phyloP scores from a whole-genome alignment of 2,888 invertebrate species.

The Creontiades dilutus region DNA sequence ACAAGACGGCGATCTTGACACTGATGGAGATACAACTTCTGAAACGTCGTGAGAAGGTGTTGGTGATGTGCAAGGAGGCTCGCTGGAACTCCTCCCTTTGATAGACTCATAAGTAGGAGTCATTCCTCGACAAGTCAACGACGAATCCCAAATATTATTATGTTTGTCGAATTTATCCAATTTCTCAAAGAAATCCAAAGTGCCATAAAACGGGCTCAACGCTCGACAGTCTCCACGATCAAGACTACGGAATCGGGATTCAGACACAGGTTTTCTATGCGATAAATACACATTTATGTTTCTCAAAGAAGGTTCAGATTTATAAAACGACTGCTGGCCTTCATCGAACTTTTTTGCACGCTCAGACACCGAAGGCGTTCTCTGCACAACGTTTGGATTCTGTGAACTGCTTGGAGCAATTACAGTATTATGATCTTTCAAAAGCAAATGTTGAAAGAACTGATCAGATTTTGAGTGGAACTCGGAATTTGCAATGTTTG shows the following conservation, averaged over 20 bases:
- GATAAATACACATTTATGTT: conserved; percentile 84
- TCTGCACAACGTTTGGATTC: conserved; percentile 78
- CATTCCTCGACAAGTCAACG: conserved; percentile 77
- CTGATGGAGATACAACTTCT: conserved; percentile 80
- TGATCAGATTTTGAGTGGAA: conserved; percentile 76
- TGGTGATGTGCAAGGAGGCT: conserved; percentile 82
- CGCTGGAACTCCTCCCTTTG: conserved; percentile 83
- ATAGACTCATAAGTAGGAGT: conserved; percentile 78
- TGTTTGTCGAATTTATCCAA: conserved; percentile 78
- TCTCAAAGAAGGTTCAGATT: conserved; percentile 82
- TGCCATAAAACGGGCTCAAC: conserved; percentile 81
- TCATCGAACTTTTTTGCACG: conserved; percentile 83
- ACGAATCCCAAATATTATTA: conserved; percentile 78
- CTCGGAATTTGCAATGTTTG: neutral
- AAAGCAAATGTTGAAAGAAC: conserved; percentile 86
- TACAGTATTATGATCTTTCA: conserved; percentile 79
- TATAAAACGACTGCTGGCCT: conserved; percentile 76
- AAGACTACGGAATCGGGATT: conserved; percentile 85
- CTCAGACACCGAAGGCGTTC: conserved; percentile 83
- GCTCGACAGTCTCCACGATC: conserved; percentile 81
- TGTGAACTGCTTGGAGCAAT: conserved; percentile 77
- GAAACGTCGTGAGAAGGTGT: conserved; percentile 77
- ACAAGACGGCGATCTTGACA: conserved; percentile 84
- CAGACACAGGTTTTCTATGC: conserved; percentile 85
- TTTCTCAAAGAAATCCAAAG: conserved; percentile 77